Evolutionary conservation across 2,888 invertebrate species (phyloP).

Genomic region (Pollenia griseotomentosa): DNA sequence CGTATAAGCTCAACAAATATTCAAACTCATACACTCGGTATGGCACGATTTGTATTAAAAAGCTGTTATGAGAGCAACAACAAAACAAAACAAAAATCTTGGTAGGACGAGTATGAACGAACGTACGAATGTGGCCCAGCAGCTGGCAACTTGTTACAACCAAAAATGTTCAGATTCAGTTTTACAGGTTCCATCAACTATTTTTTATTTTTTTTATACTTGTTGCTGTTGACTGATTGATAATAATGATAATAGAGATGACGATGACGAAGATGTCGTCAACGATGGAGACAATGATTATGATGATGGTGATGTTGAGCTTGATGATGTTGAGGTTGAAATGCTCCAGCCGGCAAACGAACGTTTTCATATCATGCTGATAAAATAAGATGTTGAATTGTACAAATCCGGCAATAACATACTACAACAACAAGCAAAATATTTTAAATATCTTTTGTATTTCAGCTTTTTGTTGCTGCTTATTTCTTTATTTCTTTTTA

Average conservation of each 20-base stretch:
- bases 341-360: slow-evolving; percentile 52
- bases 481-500: slow-evolving; percentile 38
- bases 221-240: slow-evolving; percentile 63
- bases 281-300: background rate
- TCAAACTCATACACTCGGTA: slow-evolving; percentile 4
- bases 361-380: slow-evolving; percentile 38
- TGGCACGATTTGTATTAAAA: slow-evolving; percentile 58
- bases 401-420: slow-evolving; percentile 73
- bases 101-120: slow-evolving; percentile 51
- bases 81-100: slow-evolving; percentile 37
- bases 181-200: slow-evolving; percentile 70
- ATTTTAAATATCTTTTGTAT: slow-evolving; percentile 53
- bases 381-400: slow-evolving; percentile 74
- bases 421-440: slow-evolving; percentile 62
- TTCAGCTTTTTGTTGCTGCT: slow-evolving; percentile 1
- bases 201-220: slow-evolving; percentile 43
- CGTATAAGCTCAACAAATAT: slow-evolving; percentile 51
- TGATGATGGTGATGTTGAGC: slow-evolving; percentile 9
- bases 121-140: slow-evolving; percentile 56
- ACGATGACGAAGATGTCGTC: slow-evolving; percentile 17
- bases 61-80: slow-evolving; percentile 37
- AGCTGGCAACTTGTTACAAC: slow-evolving; percentile 72
- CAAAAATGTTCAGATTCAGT: slow-evolving; percentile 70
- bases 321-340: slow-evolving; percentile 26
- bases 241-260: slow-evolving; percentile 32